Base-by-base conservation (phyloP, 1,140 invertebrate genomes). In the Aphis gossypii region DNA sequence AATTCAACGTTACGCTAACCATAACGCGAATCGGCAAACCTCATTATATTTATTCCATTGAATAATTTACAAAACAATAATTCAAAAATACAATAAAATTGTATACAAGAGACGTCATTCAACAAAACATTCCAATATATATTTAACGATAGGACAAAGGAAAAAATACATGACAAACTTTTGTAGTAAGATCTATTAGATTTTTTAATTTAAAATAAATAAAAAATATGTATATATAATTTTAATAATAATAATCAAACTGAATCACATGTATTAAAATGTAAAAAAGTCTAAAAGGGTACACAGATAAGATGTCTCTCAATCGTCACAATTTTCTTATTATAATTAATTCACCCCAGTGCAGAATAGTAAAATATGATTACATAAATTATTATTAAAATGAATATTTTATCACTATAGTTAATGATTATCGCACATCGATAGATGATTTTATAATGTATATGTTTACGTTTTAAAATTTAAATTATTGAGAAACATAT, bases 1-100 rank as follows among this genome's bases (percentile, higher is more conserved):
- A 30, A 56, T 56, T 90, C 51, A 11, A 60, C 38, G 21, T 90
- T 60, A 60, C 89, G 25, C 18, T 38, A 60, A 90, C 38, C 25
- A 25, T 4, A 90, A 23, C 2, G 48, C 38, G 51, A 25, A 60
- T 90, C 38, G 38, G 35, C 60, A 90, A 56, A 60, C 54, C 54
- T 60, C 54, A 60, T 90, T 60, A 60, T 60, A 60, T 60, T 90
- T 60, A 60, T 90, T 60, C 25, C 30, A 18, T 44, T 60, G 51
- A 60, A 60, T 90, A 90, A 90, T 56, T 38, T 90, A 54, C 48
- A 51, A 21, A 89, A 54, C 25, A 44, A 89, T 54, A 38, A 54
- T 89, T 89, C 48, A 54, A 48, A 11, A 46, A 48, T 30, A 87
- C 11, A 48, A 87, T 30, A 48, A 2, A n/a, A 44, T 46, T 46